Evolutionary conservation across 2,113 vertebrate species (phyloP), one percentile per base, ranked within the genome.

Genomic region (Aix galericulata): DNA sequence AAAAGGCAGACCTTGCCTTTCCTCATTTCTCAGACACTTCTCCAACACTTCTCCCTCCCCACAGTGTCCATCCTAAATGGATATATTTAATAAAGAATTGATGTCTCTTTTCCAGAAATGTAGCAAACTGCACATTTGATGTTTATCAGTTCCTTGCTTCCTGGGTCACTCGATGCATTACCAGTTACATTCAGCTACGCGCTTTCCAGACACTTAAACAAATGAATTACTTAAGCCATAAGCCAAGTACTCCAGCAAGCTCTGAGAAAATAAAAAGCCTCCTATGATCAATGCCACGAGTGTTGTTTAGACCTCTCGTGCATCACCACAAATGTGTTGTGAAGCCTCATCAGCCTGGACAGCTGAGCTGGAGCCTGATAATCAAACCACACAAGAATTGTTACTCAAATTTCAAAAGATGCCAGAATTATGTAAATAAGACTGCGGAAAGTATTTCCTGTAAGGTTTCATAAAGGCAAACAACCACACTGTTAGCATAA

Each of bases 301-400:
- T 21, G 4, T 32, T 27, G 1, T 64, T 56, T 3, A n/a, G 31
- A 29, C 0, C 2, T 7, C 59, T 62, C 12, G 12, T 6, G n/a
- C 2, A 5, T 66, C 55, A n/a, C 22, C 44, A 52, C 13, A 38
- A 18, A 21, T 52, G 42, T 25, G 17, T 3, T 52, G 38, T 20
- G 29, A 81, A 56, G 20, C 6, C 29, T 62, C 4, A 2, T 40
- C 44, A 40, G 25, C 12, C 25, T 13, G 13, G 6, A 27, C 42
- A 50, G 50, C 17, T 66, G 34, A 21, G 56, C 8, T 69, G 40
- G 32, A 53, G n/a, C 4, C 27, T 60, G 21, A 17, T 55, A 7
- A 44, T 12, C 3, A 15, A 46, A 22, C 6, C 17, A 26, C 4
- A 1, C 46, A 48, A 22, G 10, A 48, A 48, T 48, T 48, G 46